Percentiles rank a stretch among this genome's conserved stretches.
Conservation (phyloP, 2,888 invertebrate genomes). For the Oscheius sp. region DNA sequence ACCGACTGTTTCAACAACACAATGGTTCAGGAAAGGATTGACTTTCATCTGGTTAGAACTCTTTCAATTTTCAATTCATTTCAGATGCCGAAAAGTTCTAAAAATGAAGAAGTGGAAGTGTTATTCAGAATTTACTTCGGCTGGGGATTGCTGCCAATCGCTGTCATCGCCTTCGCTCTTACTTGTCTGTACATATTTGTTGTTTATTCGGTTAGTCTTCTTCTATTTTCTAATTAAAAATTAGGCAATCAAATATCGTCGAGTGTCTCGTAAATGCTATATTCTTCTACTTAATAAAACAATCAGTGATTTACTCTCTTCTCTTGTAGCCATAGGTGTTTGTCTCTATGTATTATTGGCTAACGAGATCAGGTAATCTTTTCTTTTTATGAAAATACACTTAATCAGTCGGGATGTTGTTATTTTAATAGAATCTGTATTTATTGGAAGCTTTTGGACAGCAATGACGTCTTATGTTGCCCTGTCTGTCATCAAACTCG, state of each 20-base stretch:
- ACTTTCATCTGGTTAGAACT: conserved; percentile 43
- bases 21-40: conserved; percentile 53
- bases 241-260: conserved; percentile 46
- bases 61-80: neutral
- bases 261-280: conserved; percentile 59
- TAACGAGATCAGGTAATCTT: conserved; percentile 46
- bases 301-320: conserved; percentile 56
- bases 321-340: conserved; percentile 41
- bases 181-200: conserved; percentile 57
- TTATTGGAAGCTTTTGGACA: conserved; percentile 56
- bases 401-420: conserved; percentile 50
- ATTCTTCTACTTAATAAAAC: conserved; percentile 61
- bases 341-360: conserved; percentile 44
- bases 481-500: conserved; percentile 42
- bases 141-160: conserved; percentile 60
- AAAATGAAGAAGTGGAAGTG: conserved; percentile 37
- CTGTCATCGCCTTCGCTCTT: conserved; percentile 50
- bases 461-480: conserved; percentile 51
- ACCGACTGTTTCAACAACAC: conserved; percentile 60
- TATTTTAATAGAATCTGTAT: conserved; percentile 45
- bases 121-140: conserved; percentile 62
- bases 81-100: neutral
- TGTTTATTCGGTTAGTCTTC: conserved; percentile 41
- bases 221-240: neutral
- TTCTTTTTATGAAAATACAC: neutral